Conservation (phyloP, 2,888 invertebrate species). For the Aproaerema taeniolella region DNA sequence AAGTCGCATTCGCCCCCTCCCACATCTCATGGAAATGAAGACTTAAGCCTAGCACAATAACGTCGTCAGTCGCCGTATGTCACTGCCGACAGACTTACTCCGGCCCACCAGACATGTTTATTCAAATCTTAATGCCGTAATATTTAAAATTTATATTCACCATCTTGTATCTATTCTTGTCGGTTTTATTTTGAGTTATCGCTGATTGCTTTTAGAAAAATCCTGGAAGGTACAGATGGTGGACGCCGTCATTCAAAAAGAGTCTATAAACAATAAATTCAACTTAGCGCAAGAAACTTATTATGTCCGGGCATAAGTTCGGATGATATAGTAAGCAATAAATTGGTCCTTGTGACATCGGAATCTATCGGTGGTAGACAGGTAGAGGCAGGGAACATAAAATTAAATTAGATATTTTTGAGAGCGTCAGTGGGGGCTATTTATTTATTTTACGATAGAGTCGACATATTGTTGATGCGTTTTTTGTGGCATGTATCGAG, state of each 20-base stretch:
- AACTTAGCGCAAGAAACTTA: conserved; percentile 49
- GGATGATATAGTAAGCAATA: conserved; percentile 61
- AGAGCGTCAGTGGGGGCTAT: conserved; percentile 37
- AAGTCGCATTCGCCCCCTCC: conserved; percentile 14
- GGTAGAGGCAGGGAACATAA: conserved; percentile 39
- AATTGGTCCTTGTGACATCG: conserved; percentile 50
- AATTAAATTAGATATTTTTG: conserved; percentile 54
- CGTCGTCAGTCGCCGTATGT: conserved; percentile 39
- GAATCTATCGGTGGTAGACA: conserved; percentile 56
- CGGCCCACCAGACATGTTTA: conserved; percentile 53
- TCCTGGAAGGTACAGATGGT: conserved; percentile 12
- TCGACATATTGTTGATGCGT: conserved; percentile 35
- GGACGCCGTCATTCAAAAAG: conserved; percentile 25
- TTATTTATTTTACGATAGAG: conserved; percentile 42
- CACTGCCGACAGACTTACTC: conserved; percentile 38
- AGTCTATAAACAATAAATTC: conserved; percentile 48
- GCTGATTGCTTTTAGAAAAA: conserved; percentile 23
- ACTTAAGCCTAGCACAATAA: conserved; percentile 38
- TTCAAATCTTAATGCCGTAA: conserved; percentile 66
- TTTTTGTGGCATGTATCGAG: conserved; percentile 28
- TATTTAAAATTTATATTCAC: conserved; percentile 57
- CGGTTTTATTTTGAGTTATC: conserved; percentile 32
- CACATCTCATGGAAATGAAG: conserved; percentile 39
- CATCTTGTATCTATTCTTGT: conserved; percentile 31
- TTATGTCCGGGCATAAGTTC: conserved; percentile 47